These are phyloP conservation scores for Mamestra configurata DNA, from an alignment of 1,140 invertebrate genomes.

Conservation along the genomic window DNA sequence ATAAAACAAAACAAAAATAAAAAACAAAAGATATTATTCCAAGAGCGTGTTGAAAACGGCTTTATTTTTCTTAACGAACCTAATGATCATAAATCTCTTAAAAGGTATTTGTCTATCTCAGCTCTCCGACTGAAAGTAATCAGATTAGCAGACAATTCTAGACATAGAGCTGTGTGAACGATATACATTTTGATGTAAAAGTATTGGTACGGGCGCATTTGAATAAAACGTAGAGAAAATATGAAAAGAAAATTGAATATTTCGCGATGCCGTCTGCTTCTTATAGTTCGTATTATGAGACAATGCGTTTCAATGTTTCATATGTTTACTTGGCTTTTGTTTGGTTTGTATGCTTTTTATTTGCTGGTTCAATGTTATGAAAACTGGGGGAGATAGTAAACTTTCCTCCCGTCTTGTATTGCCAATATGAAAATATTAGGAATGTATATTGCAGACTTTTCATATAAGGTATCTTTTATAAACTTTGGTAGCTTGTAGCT, in stretches of 20 bases:
- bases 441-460: not conserved
- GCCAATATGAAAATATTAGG: conserved; percentile 22
- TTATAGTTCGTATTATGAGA: conserved; percentile 47
- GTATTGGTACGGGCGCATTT: conserved; percentile 31
- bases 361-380: conserved; percentile 36
- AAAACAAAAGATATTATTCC: conserved; percentile 6
- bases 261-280: conserved; percentile 45
- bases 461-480: not conserved
- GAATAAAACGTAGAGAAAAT: conserved; percentile 52
- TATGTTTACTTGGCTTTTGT: conserved; percentile 30
- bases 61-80: conserved; percentile 5
- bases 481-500: not conserved
- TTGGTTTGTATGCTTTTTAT: conserved; percentile 28
- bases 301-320: conserved; percentile 36
- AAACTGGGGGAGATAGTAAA: conserved; percentile 3
- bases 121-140: conserved; percentile 13
- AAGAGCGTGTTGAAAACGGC: conserved; percentile 11
- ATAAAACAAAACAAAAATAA: conserved; percentile 30
- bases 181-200: conserved; percentile 13
- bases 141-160: conserved; percentile 8
- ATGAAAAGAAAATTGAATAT: conserved; percentile 54
- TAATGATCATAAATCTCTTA: conserved; percentile 43
- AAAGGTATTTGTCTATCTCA: conserved; percentile 20
- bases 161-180: not conserved
- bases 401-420: conserved; percentile 1